Base-by-base conservation (phyloP, 2,797 vertebrate genomes). In the Carapus acus region DNA sequence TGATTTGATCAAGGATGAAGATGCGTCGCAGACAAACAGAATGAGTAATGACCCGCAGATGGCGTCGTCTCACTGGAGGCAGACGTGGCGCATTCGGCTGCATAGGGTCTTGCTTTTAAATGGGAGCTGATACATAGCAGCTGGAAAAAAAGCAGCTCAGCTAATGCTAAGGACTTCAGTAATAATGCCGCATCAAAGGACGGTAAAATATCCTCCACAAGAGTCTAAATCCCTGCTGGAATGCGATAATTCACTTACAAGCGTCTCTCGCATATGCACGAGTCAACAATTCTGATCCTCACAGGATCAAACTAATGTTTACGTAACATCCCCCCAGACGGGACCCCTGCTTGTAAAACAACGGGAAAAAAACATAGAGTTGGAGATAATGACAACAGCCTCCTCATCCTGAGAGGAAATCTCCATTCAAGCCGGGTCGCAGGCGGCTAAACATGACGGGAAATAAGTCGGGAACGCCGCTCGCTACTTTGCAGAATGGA, bases 271-370 rank as follows among this genome's bases (percentile, higher is more conserved):
- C 38, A 73, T 49, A 69, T 58, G 58, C 45, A 48, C 43, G 37
- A 72, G 65, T 69, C 71, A 80, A 70, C 73, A 73, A 69, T 58
- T 69, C 50, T 66, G 69, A 70, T 69, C 63, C 77, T 54, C 47
- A n/a, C 7, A 43, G 50, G 69, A 69, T 59, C 36, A 54, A 54
- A 62, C 41, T 53, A 29, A 53, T 76, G 64, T 73, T 77, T 78
- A 74, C 62, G 58, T 64, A 27, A 22, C 22, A 49, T 71, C 67
- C 58, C 49, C 38, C 15, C 52, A 47, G 67, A 37, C 56, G 57
- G 53, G 43, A 52, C 65, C 41, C 58, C 60, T 43, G 46, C 57
- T 65, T 52, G 56, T 50, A 68, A 50, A n/a, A n/a, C n/a, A n/a
- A n/a, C n/a, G n/a, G n/a, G n/a, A 58, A 41, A 62, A 59, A 71